These are phyloP conservation scores for Acleris laterana DNA, from an alignment of 2,888 invertebrate species.

Conservation along the genomic window DNA sequence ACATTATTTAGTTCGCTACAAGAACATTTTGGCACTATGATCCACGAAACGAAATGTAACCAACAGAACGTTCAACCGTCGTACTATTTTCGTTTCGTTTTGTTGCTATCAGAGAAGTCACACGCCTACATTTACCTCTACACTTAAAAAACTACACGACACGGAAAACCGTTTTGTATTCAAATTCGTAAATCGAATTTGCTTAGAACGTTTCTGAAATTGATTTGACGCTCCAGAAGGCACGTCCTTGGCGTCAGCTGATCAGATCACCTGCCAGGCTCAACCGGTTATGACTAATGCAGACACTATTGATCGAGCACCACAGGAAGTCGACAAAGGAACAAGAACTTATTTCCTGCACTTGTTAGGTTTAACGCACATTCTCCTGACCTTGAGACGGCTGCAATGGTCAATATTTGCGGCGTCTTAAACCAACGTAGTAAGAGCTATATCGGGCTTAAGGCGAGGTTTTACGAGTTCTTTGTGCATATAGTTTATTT, in stretches of 20 bases:
- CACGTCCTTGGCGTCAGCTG: conserved; percentile 51
- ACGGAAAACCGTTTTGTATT: conserved; percentile 14
- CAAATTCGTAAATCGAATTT: conserved; percentile 19
- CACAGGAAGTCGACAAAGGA: conserved; percentile 60
- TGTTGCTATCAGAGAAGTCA: conserved; percentile 17
- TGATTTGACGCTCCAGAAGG: conserved; percentile 51
- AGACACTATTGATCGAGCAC: conserved; percentile 39
- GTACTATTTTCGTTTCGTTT: conserved; percentile 28
- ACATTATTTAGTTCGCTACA: conserved; percentile 15
- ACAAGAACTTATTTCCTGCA: conserved; percentile 60
- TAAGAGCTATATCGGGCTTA: conserved; percentile 23
- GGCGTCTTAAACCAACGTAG: conserved; percentile 14
- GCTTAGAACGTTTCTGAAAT: conserved; percentile 18
- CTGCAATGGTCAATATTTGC: conserved; percentile 28
- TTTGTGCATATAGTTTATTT: conserved; percentile 15
- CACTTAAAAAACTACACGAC: conserved; percentile 5
- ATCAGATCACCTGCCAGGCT: conserved; percentile 42
- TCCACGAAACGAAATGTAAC: conserved; percentile 4
- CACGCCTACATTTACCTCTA: conserved; percentile 7
- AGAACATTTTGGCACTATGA: conserved; percentile 23
- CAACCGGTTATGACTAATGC: conserved; percentile 47
- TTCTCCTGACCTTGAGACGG: conserved; percentile 49
- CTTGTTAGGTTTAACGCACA: conserved; percentile 55
- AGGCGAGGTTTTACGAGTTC: conserved; percentile 9
- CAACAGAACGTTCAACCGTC: conserved; percentile 14